phyloP scores from a whole-genome alignment of 2,888 invertebrate genomes.

The Oxycera nigricornis region DNA sequence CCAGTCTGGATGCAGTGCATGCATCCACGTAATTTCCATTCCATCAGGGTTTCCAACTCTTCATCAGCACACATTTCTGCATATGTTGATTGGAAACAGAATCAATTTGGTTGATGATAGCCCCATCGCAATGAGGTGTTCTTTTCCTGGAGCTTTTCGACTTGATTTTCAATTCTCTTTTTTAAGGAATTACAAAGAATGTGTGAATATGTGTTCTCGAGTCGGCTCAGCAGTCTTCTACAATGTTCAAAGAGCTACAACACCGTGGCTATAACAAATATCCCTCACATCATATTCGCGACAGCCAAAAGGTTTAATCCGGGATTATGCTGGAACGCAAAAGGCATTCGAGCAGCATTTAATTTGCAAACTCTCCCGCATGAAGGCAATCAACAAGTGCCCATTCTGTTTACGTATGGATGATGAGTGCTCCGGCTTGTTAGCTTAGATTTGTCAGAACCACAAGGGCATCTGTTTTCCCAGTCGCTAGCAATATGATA shows the following conservation, averaged over 20 bases:
- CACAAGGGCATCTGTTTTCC: neutral
- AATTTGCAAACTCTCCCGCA: neutral
- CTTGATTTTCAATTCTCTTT: neutral
- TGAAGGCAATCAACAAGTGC: constrained; percentile 19
- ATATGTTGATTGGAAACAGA: no score
- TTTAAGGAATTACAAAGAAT: neutral
- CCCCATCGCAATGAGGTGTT: no score
- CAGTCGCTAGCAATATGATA: neutral
- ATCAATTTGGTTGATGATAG: no score
- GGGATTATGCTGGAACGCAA: neutral
- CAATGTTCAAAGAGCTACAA: no score
- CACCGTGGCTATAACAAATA: no score
- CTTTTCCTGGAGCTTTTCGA: neutral
- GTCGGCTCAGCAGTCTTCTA: no score
- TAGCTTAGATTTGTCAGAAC: no score
- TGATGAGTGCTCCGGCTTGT: constrained; percentile 3
- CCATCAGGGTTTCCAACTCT: neutral
- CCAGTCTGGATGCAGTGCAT: neutral
- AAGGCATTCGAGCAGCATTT: neutral
- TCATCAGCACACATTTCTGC: no score
- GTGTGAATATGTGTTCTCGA: no score
- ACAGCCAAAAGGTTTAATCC: neutral
- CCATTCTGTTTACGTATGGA: constrained; percentile 5
- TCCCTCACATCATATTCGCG: no score
- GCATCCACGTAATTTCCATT: neutral